These are phyloP conservation scores for Podilymbus podiceps DNA, from an alignment of 2,113 vertebrate genomes.

Conservation along the genomic window DNA sequence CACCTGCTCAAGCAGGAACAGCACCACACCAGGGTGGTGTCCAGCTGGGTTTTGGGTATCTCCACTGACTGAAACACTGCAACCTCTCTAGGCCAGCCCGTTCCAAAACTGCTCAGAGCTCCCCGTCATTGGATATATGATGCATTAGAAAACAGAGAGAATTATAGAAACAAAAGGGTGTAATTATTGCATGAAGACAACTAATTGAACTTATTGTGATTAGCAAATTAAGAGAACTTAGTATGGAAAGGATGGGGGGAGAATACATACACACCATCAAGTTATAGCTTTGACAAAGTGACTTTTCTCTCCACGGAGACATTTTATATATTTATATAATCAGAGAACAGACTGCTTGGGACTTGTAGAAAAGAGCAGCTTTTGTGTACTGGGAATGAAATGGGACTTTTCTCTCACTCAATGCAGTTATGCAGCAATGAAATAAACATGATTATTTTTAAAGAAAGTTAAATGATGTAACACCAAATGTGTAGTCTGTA, in stretches of 20 bases:
- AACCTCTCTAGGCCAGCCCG: not conserved
- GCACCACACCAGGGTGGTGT: not conserved
- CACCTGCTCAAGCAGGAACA: not conserved
- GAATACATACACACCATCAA: not conserved
- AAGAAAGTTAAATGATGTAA: not conserved
- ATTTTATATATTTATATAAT: not conserved
- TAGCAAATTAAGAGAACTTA: not conserved
- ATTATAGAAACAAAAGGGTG: not conserved
- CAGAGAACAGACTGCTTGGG: not conserved
- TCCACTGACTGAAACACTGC: accelerated
- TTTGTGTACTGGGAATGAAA: not conserved
- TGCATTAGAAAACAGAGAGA: not conserved
- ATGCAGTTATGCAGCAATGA: not conserved
- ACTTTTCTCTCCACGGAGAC: not conserved
- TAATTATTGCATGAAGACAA: not conserved
- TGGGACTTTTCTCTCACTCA: not conserved
- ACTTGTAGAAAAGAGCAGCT: not conserved
- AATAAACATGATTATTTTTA: not conserved
- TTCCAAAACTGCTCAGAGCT: not conserved
- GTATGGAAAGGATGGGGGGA: not conserved
- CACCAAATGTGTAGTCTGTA: not conserved
- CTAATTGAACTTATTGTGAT: not conserved
- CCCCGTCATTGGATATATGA: not conserved
- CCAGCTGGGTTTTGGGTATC: not conserved
- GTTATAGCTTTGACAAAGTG: not conserved